Evolutionary conservation across 92 coral and sea anemone genomes (phyloP), one percentile per base, ranked within the genome.

Genomic region (Actinernus sp.): DNA sequence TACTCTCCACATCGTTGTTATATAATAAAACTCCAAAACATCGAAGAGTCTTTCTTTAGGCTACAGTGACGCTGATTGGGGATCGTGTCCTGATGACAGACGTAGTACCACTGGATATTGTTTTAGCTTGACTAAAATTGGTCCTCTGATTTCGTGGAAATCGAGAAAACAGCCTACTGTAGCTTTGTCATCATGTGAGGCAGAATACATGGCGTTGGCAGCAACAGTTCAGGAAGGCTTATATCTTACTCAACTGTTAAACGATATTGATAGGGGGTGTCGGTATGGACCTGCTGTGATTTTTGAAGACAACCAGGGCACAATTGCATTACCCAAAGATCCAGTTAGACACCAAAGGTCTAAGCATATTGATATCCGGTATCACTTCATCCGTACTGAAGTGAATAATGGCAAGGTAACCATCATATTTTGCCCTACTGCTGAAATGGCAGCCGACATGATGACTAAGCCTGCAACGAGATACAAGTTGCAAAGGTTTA

Each of bases 231-330:
- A 68, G 64, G 79, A 79, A 31, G 75, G 67, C 23, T 29, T 79
- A 3, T 79, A 63, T 69, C 21, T 58, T 11, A 45, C 58, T 14
- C 55, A 46, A 9, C 26, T 79, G 31, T 13, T 69, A 44, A 51
- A 39, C 8, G 68, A 79, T 49, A 54, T 79, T 7, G 79, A 72
- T 41, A 37, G 38, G 53, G 18, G 31, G 20, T 11, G 28, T n/a
- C n/a, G n/a, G 30, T 58, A 14, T 51, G 17, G n/a, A 21, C 16
- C 63, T 3, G 76, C 79, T 13, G 56, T 8, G 2, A 37, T 78
- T 13, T 53, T 63, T 39, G 88, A 78, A 80, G 92, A 80, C 37
- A 85, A 85, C 43, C 82, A 85, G 49, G 83, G 79, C 31, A 83
- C 82, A 18, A 73, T 29, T 14, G 79, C 80, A 26, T 30, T 86